phyloP scores from a whole-genome alignment of 2,888 invertebrate genomes.

The Campaea margaritaria region DNA sequence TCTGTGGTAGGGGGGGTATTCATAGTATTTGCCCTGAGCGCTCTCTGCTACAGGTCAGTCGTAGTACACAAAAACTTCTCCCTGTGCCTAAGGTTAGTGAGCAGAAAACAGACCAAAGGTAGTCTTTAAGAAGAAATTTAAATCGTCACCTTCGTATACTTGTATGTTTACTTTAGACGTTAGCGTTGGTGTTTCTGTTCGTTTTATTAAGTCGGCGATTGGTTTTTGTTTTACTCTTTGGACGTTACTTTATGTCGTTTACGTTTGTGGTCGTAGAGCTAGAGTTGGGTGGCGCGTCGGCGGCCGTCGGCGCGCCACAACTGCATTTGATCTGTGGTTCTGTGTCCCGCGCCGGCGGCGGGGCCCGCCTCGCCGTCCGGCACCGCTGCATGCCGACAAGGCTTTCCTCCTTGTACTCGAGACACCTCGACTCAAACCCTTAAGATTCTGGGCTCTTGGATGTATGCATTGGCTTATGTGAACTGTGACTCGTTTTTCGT shows the following conservation, averaged over 20 bases:
- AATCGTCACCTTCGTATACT: constrained; percentile 85
- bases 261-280: constrained; percentile 82
- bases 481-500: constrained; percentile 85
- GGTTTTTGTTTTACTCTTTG: constrained; percentile 69
- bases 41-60: constrained; percentile 99
- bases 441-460: constrained; percentile 86
- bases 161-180: constrained; percentile 84
- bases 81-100: constrained; percentile 99
- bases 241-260: constrained; percentile 75
- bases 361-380: constrained; percentile 62
- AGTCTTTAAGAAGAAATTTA: constrained; percentile 86
- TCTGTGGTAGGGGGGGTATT: constrained; percentile 99
- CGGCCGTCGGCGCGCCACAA: constrained; percentile 71
- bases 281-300: constrained; percentile 79
- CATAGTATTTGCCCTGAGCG: constrained; percentile 99
- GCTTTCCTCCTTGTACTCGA: constrained; percentile 83
- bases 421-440: constrained; percentile 84
- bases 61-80: constrained; percentile 99
- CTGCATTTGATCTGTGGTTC: constrained; percentile 86
- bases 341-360: constrained; percentile 75
- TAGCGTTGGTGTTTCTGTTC: constrained; percentile 84
- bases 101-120: constrained; percentile 92
- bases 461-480: constrained; percentile 86
- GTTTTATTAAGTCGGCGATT: constrained; percentile 80
- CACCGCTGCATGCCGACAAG: constrained; percentile 82